Evolutionary conservation across 2,888 invertebrate genomes (phyloP).

Genomic region (Drosophila anceps): DNA sequence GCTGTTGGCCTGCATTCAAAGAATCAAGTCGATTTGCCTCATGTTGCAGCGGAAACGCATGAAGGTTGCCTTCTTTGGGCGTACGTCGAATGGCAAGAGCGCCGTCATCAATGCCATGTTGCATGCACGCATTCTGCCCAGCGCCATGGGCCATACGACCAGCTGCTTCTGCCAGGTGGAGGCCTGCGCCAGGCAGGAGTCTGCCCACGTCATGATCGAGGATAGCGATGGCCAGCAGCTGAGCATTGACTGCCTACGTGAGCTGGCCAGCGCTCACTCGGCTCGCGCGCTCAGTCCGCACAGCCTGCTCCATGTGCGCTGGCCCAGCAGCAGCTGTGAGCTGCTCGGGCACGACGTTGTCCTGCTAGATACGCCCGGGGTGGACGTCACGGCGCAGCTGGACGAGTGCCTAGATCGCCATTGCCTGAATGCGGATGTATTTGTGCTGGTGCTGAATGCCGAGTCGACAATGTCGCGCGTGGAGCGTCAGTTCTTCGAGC

Average conservation of each 20-base stretch:
- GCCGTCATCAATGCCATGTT: conserved; percentile 99
- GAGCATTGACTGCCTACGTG: conserved; percentile 84
- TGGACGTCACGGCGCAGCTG: conserved; percentile 98
- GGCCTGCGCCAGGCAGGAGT: conserved; percentile 91
- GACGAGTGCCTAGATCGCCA: conserved; percentile 99
- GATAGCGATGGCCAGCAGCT: conserved; percentile 90
- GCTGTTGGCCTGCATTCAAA: conserved; percentile 90
- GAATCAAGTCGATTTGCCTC: conserved; percentile 96
- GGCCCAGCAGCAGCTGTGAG: conserved; percentile 95
- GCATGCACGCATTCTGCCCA: conserved; percentile 97
- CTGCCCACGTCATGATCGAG: conserved; percentile 94
- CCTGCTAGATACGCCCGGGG: conserved; percentile 99
- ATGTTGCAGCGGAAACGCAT: conserved; percentile 98
- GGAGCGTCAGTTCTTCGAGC: conserved; percentile 99
- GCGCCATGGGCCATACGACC: conserved; percentile 99
- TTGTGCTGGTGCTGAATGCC: conserved; percentile 99
- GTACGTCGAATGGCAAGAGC: conserved; percentile 99
- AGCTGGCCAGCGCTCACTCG: conserved; percentile 97
- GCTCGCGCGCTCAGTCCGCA: conserved; percentile 95
- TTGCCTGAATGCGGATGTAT: conserved; percentile 99
- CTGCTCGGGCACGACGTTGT: conserved; percentile 98
- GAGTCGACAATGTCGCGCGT: conserved; percentile 99
- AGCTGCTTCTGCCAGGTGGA: conserved; percentile 98
- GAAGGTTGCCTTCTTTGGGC: conserved; percentile 91
- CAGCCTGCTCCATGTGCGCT: conserved; percentile 89